These are phyloP conservation scores for Drosophila anceps DNA, from an alignment of 2,888 invertebrate species.

Conservation along the genomic window DNA sequence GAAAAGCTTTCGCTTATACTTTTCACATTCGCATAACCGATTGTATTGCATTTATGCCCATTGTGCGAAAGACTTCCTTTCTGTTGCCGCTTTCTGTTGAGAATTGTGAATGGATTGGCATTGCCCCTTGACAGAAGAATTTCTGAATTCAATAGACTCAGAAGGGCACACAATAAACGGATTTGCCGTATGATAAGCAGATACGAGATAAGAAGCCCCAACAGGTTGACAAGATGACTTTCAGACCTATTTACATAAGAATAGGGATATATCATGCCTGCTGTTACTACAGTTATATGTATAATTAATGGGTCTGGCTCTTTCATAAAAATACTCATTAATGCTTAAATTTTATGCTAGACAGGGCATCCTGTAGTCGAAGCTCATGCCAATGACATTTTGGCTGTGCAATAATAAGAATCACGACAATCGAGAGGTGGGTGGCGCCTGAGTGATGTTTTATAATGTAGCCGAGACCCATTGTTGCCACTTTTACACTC, in stretches of 20 bases:
- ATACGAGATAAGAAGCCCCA: slow-evolving; percentile 1
- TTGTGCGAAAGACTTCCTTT: slow-evolving; percentile 28
- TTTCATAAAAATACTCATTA: slow-evolving; percentile 6
- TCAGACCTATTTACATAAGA: not conserved
- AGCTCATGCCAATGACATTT: not conserved
- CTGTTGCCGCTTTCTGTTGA: slow-evolving; percentile 15
- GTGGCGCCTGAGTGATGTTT: not conserved
- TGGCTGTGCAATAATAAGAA: slow-evolving; percentile 3
- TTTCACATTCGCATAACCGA: slow-evolving; percentile 49
- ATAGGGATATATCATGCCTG: not conserved
- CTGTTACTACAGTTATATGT: not conserved
- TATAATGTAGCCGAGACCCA: slow-evolving; percentile 20
- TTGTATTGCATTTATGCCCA: slow-evolving; percentile 45
- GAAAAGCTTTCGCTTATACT: slow-evolving; percentile 47
- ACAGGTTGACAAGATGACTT: slow-evolving; percentile 31
- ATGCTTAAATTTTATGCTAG: not conserved
- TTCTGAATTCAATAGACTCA: slow-evolving; percentile 19
- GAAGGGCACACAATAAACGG: slow-evolving; percentile 20
- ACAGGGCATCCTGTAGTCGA: not conserved
- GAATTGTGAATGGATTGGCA: slow-evolving; percentile 12
- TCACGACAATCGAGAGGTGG: not conserved
- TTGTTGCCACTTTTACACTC: slow-evolving; percentile 40
- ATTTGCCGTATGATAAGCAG: slow-evolving; percentile 25
- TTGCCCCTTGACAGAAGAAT: slow-evolving; percentile 5
- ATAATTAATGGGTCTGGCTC: slow-evolving; percentile 20